Conservation (phyloP, 2,113 vertebrate species). For the Rhegmatorhina hoffmannsi region DNA sequence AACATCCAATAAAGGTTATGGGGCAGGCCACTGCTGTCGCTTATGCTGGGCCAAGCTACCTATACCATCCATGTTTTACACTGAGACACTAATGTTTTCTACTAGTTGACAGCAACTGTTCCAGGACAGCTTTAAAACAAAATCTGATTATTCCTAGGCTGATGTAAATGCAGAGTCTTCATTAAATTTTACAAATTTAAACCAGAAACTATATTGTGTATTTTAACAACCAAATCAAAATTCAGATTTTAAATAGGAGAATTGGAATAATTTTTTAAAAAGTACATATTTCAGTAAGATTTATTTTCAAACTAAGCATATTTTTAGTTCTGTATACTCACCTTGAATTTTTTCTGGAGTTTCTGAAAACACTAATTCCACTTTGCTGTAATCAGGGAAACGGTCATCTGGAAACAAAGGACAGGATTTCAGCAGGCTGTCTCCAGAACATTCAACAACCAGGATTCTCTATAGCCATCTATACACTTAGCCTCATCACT, state of each 20-base stretch:
- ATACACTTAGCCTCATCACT: fast-evolving
- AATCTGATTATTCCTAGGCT: neutral
- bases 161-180: neutral
- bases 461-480: neutral
- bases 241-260: neutral
- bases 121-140: neutral
- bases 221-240: neutral
- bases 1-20: neutral
- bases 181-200: neutral
- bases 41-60: neutral
- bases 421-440: neutral
- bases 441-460: neutral
- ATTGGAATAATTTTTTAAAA: neutral
- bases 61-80: neutral
- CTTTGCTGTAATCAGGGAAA: slow-evolving; percentile 90
- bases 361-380: slow-evolving; percentile 92
- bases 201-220: neutral
- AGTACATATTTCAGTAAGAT: fast-evolving
- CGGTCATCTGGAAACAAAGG: slow-evolving; percentile 83
- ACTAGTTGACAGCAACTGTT: neutral
- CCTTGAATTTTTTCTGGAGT: slow-evolving; percentile 89
- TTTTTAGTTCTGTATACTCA: slow-evolving; percentile 49
- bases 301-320: neutral
- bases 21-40: neutral
- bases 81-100: neutral